Conservation (phyloP, 1,140 invertebrate genomes). For the Cotesia vestalis region DNA sequence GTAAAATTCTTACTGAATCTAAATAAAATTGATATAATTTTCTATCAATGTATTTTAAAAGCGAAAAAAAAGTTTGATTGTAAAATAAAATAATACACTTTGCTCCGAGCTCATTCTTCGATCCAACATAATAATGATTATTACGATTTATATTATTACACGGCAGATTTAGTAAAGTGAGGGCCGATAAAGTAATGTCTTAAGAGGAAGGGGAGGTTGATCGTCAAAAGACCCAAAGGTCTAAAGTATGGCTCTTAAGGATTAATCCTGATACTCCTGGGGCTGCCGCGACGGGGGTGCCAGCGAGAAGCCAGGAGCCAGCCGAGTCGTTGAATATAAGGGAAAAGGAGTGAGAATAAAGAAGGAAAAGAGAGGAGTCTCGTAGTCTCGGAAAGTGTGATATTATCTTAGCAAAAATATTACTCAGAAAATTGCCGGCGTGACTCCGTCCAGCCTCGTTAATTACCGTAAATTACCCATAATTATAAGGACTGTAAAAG, state of each 20-base stretch:
- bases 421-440: slow-evolving; percentile 66
- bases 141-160: too few species aligned
- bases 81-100: too few species aligned
- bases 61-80: too few species aligned
- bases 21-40: too few species aligned
- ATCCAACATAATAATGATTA: not conserved
- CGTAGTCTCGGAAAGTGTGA: slow-evolving; percentile 55
- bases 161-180: too few species aligned
- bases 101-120: slow-evolving; percentile 8
- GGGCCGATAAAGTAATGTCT: not conserved
- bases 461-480: slow-evolving; percentile 67
- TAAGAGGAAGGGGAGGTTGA: not conserved
- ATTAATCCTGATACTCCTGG: slow-evolving; percentile 30
- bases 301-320: not conserved
- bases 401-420: slow-evolving; percentile 66
- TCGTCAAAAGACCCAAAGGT: slow-evolving; percentile 14
- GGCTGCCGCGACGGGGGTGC: not conserved
- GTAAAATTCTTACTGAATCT: too few species aligned
- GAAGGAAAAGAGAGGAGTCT: slow-evolving; percentile 35
- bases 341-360: slow-evolving; percentile 16
- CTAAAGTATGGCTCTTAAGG: slow-evolving; percentile 18
- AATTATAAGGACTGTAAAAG: slow-evolving; percentile 67
- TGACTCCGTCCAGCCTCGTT: slow-evolving; percentile 66
- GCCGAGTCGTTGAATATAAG: slow-evolving; percentile 12
- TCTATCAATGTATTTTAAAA: too few species aligned